Conservation (phyloP, 2,888 invertebrate species). For the Catocala nupta region DNA sequence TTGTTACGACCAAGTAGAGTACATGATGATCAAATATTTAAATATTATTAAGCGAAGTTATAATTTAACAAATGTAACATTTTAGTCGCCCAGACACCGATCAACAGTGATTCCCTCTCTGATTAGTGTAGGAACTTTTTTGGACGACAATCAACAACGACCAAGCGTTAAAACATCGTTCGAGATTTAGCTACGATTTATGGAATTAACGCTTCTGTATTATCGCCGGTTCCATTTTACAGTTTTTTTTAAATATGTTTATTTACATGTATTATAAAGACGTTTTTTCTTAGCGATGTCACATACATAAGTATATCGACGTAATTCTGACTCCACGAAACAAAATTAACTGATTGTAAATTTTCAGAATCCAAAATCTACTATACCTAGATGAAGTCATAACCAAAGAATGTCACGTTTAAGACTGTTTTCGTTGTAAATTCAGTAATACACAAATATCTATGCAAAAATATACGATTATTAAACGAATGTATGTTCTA, state of each 20-base stretch:
- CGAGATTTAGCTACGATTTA: conserved; percentile 47
- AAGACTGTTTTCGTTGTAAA: conserved; percentile 8
- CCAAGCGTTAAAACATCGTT: conserved; percentile 47
- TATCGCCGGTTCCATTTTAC: conserved; percentile 1
- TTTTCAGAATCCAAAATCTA: not conserved
- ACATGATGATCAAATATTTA: too few species aligned
- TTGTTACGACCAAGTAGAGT: too few species aligned
- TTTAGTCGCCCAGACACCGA: conserved; percentile 40
- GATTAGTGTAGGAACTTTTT: conserved; percentile 66
- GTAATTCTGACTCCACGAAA: not conserved
- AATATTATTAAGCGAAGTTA: too few species aligned
- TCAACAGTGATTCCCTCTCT: conserved; percentile 66
- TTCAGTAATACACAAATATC: conserved; percentile 33
- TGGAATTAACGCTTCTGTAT: conserved; percentile 25
- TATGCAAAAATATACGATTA: conserved; percentile 50
- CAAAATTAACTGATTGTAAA: not conserved
- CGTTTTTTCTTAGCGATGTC: too few species aligned
- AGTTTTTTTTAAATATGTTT: not conserved
- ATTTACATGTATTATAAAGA: not conserved
- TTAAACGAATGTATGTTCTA: conserved; percentile 41
- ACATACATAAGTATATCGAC: too few species aligned
- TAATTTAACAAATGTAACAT: conserved; percentile 40
- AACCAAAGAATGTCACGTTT: not conserved
- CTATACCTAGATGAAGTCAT: not conserved
- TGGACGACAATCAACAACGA: conserved; percentile 56